phyloP scores from a whole-genome alignment of 35 echinoderm and acorn worm species.

The Nesometra sesokonis region DNA sequence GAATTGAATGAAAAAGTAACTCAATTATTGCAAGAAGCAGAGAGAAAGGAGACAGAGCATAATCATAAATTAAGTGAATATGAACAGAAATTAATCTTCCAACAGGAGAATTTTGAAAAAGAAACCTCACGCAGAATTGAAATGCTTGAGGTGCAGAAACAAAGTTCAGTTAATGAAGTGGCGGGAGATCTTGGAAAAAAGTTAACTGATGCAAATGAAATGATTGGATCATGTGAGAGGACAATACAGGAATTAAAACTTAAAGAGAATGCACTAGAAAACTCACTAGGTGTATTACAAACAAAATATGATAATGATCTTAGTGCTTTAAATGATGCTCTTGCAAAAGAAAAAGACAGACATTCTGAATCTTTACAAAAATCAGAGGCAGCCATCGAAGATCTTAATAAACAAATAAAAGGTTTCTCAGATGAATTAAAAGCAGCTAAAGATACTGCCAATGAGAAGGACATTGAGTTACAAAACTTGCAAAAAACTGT shows the following conservation, averaged over 20 bases:
- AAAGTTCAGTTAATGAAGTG: conserved; percentile 81
- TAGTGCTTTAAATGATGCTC: conserved; percentile 45
- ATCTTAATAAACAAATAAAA: conserved; percentile 31
- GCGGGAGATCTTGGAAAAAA: conserved; percentile 60
- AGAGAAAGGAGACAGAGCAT: conserved; percentile 43
- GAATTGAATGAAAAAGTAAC: conserved; percentile 34
- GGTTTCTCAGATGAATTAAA: conserved; percentile 46
- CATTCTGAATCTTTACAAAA: conserved; percentile 41
- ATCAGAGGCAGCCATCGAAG: conserved; percentile 23
- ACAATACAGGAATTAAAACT: conserved; percentile 65
- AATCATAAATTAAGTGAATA: conserved; percentile 63
- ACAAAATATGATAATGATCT: conserved; percentile 68
- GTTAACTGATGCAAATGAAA: conserved; percentile 53
- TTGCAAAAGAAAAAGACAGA: conserved; percentile 50
- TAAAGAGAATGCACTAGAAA: conserved; percentile 62
- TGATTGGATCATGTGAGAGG: conserved; percentile 49
- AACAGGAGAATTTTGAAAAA: conserved; percentile 85
- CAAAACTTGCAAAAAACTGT: neutral
- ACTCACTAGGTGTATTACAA: conserved; percentile 52
- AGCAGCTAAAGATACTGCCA: neutral
- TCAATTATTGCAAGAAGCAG: conserved; percentile 27
- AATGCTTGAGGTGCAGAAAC: conserved; percentile 70
- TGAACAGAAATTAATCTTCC: conserved; percentile 73
- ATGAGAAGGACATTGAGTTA: conserved; percentile 25
- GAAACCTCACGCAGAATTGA: conserved; percentile 63